phyloP scores from a whole-genome alignment of 2,888 invertebrate genomes.

The Neoitamus cyanurus region DNA sequence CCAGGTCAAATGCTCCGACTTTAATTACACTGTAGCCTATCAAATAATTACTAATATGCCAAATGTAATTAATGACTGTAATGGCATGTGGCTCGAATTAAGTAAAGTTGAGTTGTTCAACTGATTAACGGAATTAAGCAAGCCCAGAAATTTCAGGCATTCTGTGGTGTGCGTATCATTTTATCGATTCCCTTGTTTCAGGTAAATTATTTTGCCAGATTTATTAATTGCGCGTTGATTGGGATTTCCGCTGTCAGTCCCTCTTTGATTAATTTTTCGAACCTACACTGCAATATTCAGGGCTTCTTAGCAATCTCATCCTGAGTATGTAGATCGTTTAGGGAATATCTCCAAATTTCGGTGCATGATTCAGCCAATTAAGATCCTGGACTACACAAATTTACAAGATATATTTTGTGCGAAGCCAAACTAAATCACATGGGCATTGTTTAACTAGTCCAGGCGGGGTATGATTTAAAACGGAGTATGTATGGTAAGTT shows the following conservation, averaged over 20 bases:
- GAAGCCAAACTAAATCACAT: too few relatives aligned
- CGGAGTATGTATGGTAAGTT: too few relatives aligned
- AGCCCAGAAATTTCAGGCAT: neutral
- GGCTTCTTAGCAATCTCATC: neutral
- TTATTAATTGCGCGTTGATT: neutral
- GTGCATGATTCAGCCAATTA: neutral
- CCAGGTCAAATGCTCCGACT: slow-evolving; percentile 30
- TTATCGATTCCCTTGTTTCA: neutral
- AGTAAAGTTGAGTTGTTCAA: slow-evolving; percentile 12
- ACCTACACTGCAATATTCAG: neutral
- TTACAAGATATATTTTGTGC: neutral
- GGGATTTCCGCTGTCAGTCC: neutral
- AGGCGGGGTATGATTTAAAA: too few relatives aligned
- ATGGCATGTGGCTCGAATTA: slow-evolving; percentile 22
- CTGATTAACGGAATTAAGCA: neutral
- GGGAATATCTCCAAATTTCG: neutral
- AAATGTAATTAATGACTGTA: slow-evolving; percentile 37
- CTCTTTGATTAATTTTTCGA: neutral
- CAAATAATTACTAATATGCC: slow-evolving; percentile 44
- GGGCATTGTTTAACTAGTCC: too few relatives aligned
- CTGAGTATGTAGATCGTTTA: neutral
- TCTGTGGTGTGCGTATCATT: neutral
- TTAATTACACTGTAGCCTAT: slow-evolving; percentile 42
- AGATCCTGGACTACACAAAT: neutral
- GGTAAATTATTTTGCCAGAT: neutral